Conservation (phyloP, 2,888 invertebrate species). For the Rhingia campestris region DNA sequence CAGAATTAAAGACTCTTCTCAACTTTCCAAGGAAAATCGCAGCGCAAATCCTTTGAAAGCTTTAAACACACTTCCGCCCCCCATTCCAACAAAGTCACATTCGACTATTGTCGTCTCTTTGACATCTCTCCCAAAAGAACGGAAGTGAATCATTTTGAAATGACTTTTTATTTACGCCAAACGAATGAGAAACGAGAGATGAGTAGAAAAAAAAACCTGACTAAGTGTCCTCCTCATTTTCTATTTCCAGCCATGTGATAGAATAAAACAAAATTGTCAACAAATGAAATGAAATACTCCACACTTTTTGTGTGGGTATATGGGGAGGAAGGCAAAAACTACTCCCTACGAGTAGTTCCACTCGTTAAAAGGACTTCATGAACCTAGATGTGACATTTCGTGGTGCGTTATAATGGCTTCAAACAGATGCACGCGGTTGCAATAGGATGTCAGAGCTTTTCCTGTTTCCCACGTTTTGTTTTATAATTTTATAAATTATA, state of each 20-base stretch:
- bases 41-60: not conserved
- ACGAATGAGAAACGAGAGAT: not conserved
- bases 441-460: conserved; percentile 1
- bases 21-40: too few species aligned
- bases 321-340: not conserved
- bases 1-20: not conserved
- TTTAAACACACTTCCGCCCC: not conserved
- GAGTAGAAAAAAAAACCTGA: conserved; percentile 3
- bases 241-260: conserved; percentile 8
- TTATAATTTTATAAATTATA: conserved; percentile 3
- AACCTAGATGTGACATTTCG: not conserved
- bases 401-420: conserved; percentile 14
- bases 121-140: conserved; percentile 14
- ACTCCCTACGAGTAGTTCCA: conserved; percentile 4
- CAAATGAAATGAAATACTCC: not conserved
- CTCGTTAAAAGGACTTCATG: not conserved
- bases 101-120: conserved; percentile 7
- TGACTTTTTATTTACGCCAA: conserved; percentile 19
- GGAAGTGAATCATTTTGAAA: conserved; percentile 41
- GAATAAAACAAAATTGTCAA: conserved; percentile 9
- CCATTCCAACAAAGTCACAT: not conserved
- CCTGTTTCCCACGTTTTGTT: conserved; percentile 3
- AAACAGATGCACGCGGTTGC: not conserved
- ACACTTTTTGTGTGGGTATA: not conserved
- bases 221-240: not conserved